Evolutionary conservation across 2,888 invertebrate genomes (phyloP).

Genomic region (Plebejus anna): DNA sequence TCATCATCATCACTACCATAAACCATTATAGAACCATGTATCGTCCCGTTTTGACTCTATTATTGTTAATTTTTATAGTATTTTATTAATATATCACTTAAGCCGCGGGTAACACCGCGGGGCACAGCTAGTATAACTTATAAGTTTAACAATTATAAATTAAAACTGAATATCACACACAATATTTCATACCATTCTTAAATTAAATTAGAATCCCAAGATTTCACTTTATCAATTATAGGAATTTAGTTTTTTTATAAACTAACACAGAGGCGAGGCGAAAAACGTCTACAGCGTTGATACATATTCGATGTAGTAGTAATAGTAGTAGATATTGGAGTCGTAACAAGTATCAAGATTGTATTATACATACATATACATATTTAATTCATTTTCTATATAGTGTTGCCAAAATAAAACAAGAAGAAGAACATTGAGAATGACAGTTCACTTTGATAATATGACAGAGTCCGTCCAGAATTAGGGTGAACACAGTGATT

Average conservation of each 20-base stretch:
- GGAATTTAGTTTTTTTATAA: background rate
- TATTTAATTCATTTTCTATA: no score
- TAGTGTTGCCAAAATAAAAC: background rate
- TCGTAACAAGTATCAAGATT: background rate
- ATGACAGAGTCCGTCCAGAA: background rate
- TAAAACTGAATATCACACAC: background rate
- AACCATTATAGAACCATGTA: no score
- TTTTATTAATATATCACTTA: no score
- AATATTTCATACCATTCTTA: background rate
- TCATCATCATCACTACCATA: no score
- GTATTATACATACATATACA: no score
- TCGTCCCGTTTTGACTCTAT: no score
- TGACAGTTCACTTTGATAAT: background rate
- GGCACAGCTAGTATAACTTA: no score
- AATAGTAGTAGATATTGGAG: background rate
- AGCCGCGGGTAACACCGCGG: no score
- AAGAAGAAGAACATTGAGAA: background rate
- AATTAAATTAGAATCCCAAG: background rate
- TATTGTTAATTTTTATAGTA: no score
- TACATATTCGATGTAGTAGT: slow-evolving; percentile 14
- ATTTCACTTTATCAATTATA: background rate
- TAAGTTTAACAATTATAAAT: no score
- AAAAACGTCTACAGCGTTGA: slow-evolving; percentile 10
- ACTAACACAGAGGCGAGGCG: background rate
- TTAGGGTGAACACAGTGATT: no score